Evolutionary conservation across 2,113 vertebrate species (phyloP), one percentile per base, ranked within the genome.

Genomic region (Atlantisia rogersi): DNA sequence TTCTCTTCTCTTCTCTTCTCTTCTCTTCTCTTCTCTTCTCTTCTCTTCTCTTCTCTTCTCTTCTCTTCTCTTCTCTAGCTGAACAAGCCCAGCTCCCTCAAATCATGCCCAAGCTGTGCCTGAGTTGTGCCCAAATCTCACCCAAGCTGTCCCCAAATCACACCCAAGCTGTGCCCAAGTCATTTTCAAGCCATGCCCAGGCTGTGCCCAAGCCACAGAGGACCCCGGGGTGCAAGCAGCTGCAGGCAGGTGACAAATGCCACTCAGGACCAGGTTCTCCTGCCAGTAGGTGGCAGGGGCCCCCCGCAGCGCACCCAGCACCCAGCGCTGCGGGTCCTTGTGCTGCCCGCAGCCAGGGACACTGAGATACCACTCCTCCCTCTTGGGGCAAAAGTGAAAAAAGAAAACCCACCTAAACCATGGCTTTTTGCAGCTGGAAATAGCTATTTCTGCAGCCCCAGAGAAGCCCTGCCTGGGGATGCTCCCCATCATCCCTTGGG

Each of bases 221-320:
- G 10, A 3, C 15, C 21, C 11, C 0, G 0, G 15, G 46, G 37
- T 58, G 20, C 3, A 3, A 5, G 35, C 60, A 42, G 48, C 52
- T 59, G 1, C 31, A 9, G 15, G 68, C 37, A 13, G 81, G 90
- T 58, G 73, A 63, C 83, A 42, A 86, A 46, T 52, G 95, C 22
- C 65, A 79, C 48, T 55, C 32, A 0, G 82, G 94, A 48, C 63
- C 74, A 19, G n/a, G 22, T 19, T 86, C 8, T 83, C 4, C 71
- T 76, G 29, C 92, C 87, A 14, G 94, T 56, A 93, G 88, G 90
- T 94, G 94, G 79, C 96, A 95, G 95, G 40, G 67, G 58, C 81
- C 62, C n/a, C 20, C 88, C 4, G 8, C 82, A 79, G 86, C 5
- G 5, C 62, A 32, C 20, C 81, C 67, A 12, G 39, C 31, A 28